Conservation (phyloP, 2,113 vertebrate species). For the Notothenia rossii region DNA sequence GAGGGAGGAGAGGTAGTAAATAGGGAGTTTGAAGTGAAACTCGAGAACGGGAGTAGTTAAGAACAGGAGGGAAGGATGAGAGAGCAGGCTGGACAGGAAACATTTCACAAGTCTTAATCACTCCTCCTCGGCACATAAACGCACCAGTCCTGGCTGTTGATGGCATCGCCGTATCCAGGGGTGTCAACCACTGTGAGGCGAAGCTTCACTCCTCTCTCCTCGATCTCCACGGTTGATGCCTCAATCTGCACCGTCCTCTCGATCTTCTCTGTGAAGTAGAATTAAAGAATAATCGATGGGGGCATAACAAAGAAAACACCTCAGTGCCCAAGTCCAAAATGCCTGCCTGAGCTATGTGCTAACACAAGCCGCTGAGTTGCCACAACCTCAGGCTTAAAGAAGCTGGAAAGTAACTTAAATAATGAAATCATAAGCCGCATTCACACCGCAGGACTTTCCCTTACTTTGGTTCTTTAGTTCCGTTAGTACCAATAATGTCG, state of each 20-base stretch:
- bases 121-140: conserved; percentile 43
- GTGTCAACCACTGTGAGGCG: conserved; percentile 94
- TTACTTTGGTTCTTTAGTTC: too few relatives aligned
- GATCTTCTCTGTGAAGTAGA: conserved; percentile 88
- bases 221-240: conserved; percentile 94
- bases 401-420: neutral
- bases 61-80: conserved; percentile 40
- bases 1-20: conserved; percentile 34
- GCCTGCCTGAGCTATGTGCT: neutral
- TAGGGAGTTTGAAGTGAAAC: conserved; percentile 39
- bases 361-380: neutral
- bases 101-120: conserved; percentile 20
- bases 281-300: neutral
- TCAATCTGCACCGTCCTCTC: conserved; percentile 95
- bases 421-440: conserved; percentile 9
- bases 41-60: conserved; percentile 24
- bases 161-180: conserved; percentile 93
- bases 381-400: neutral
- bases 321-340: neutral
- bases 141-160: conserved; percentile 95
- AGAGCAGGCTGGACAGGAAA: conserved; percentile 28
- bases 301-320: neutral
- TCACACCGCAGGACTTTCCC: too few relatives aligned
- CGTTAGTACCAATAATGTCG: too few relatives aligned
- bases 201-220: conserved; percentile 94